phyloP scores from a whole-genome alignment of 2,888 invertebrate genomes.

The Anorthoa munda region DNA sequence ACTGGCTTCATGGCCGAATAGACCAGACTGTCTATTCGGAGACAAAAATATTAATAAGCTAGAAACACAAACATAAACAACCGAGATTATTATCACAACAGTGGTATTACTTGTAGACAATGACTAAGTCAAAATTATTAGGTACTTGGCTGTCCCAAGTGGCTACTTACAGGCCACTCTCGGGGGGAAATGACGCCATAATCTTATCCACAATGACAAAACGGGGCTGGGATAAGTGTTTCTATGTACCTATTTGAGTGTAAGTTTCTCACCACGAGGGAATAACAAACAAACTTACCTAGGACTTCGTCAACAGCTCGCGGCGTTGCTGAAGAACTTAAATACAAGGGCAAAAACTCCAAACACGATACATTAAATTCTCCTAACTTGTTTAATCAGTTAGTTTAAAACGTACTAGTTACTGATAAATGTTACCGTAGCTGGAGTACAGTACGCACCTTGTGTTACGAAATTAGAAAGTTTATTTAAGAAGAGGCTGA shows the following conservation, averaged over 20 bases:
- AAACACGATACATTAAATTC: slow-evolving; percentile 60
- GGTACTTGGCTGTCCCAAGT: slow-evolving; percentile 49
- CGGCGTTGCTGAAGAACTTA: slow-evolving; percentile 57
- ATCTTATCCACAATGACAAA: slow-evolving; percentile 55
- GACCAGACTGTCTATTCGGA: too few relatives aligned
- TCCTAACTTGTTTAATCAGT: slow-evolving; percentile 52
- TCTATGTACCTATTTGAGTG: slow-evolving; percentile 54
- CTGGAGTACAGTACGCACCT: slow-evolving; percentile 7
- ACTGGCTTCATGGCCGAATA: neutral
- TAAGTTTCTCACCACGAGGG: slow-evolving; percentile 53
- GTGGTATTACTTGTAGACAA: slow-evolving; percentile 14
- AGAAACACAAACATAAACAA: slow-evolving; percentile 31
- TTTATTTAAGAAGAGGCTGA: slow-evolving; percentile 19
- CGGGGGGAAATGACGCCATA: slow-evolving; percentile 49
- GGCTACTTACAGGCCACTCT: slow-evolving; percentile 54
- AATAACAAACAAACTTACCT: slow-evolving; percentile 64
- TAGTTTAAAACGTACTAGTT: slow-evolving; percentile 51
- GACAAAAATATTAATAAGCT: neutral
- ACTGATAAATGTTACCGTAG: slow-evolving; percentile 21
- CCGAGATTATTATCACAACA: slow-evolving; percentile 14
- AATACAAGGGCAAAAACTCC: slow-evolving; percentile 60
- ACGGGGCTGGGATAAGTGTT: slow-evolving; percentile 53
- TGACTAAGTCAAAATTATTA: slow-evolving; percentile 56
- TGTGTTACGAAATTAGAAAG: slow-evolving; percentile 43
- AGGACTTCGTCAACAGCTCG: slow-evolving; percentile 59